These are phyloP conservation scores for Kryptolebias ocellatus DNA, from an alignment of 2,797 vertebrate species.

Conservation along the genomic window DNA sequence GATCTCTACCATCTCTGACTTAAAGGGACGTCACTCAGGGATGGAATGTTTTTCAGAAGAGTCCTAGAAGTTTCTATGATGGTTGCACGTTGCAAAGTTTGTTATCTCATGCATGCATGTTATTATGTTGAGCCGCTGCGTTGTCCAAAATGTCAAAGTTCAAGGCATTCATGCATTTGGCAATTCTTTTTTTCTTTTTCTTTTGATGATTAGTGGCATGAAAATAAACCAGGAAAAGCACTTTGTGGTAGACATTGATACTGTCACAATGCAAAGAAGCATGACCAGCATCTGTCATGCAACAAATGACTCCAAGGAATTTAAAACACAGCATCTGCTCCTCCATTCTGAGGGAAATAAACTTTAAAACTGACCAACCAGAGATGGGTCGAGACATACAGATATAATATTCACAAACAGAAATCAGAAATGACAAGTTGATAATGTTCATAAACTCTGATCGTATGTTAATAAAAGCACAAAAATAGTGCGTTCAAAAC, in stretches of 20 bases:
- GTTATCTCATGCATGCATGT: slow-evolving; percentile 87
- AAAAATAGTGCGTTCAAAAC: slow-evolving; percentile 78
- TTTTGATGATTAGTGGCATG: slow-evolving; percentile 77
- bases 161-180: slow-evolving; percentile 93
- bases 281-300: slow-evolving; percentile 62
- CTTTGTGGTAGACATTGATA: slow-evolving; percentile 79
- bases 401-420: slow-evolving; percentile 73
- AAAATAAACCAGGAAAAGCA: slow-evolving; percentile 82
- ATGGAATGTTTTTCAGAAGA: slow-evolving; percentile 72
- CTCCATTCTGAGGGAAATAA: slow-evolving; percentile 51
- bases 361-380: slow-evolving; percentile 54
- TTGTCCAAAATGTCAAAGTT: slow-evolving; percentile 79
- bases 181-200: slow-evolving; percentile 76
- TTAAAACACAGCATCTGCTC: slow-evolving; percentile 61
- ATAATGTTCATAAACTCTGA: slow-evolving; percentile 86
- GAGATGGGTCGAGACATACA: slow-evolving; percentile 53
- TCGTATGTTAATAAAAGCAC: slow-evolving; percentile 83
- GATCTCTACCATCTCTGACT: slow-evolving; percentile 72
- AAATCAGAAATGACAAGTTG: slow-evolving; percentile 81
- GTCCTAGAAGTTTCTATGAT: slow-evolving; percentile 65
- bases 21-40: slow-evolving; percentile 82
- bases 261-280: slow-evolving; percentile 70
- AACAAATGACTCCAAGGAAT: slow-evolving; percentile 49
- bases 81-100: slow-evolving; percentile 69
- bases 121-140: slow-evolving; percentile 72